Evolutionary conservation across 2,888 invertebrate species (phyloP).

Genomic region (Formica aserva): DNA sequence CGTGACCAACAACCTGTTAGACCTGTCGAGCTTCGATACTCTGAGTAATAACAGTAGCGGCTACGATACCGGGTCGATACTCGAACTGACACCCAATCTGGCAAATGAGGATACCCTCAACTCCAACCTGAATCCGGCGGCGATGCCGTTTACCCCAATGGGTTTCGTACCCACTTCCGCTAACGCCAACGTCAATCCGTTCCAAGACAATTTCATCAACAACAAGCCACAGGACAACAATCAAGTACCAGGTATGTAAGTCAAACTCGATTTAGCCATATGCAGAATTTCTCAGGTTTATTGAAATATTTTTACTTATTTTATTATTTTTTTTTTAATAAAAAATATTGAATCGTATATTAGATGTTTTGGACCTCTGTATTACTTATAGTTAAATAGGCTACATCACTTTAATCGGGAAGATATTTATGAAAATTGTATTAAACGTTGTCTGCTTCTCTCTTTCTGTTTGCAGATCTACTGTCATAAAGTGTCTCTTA

Average conservation of each 20-base stretch:
- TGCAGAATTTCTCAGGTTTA: background rate
- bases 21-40: conserved; percentile 86
- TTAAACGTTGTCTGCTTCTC: background rate
- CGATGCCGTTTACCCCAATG: conserved; percentile 83
- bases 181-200: conserved; percentile 84
- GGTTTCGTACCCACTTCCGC: conserved; percentile 79
- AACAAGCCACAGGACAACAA: conserved; percentile 84
- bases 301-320: background rate
- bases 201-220: conserved; percentile 84
- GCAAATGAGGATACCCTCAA: conserved; percentile 84
- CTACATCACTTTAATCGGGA: background rate
- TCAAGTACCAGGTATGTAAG: conserved; percentile 83
- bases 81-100: conserved; percentile 83
- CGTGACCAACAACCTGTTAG: conserved; percentile 87
- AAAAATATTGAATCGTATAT: background rate
- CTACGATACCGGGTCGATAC: conserved; percentile 84
- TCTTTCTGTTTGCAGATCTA: conserved; percentile 82
- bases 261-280: background rate
- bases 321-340: background rate
- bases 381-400: background rate
- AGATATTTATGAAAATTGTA: background rate
- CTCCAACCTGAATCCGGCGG: conserved; percentile 84
- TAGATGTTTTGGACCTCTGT: background rate
- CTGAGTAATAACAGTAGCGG: conserved; percentile 85
- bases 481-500: conserved; percentile 82